Conservation (phyloP, 1,140 invertebrate genomes). For the Drusus annulatus region DNA sequence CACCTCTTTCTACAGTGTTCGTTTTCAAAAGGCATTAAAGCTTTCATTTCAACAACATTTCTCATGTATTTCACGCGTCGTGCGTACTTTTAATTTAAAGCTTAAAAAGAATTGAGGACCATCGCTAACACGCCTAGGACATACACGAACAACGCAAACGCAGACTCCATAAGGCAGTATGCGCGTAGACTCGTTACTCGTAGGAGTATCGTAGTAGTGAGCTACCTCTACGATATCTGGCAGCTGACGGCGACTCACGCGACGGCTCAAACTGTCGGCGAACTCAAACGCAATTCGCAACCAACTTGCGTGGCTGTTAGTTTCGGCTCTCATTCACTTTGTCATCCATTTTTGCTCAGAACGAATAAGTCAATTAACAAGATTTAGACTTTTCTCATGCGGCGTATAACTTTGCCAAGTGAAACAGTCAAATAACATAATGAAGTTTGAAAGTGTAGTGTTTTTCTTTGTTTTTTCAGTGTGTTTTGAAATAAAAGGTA, state of each 20-base stretch:
- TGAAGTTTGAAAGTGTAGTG: conserved; percentile 20
- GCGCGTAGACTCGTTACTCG: not conserved
- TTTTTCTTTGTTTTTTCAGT: not conserved
- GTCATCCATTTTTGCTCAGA: not conserved
- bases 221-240: not conserved
- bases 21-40: too few species aligned
- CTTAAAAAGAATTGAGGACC: too few species aligned
- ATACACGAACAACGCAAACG: conserved; percentile 5
- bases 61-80: too few species aligned
- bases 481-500: conserved; percentile 18
- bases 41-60: too few species aligned
- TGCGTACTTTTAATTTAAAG: too few species aligned
- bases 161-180: not conserved
- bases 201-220: too few species aligned
- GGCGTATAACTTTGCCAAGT: not conserved
- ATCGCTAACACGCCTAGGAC: not conserved
- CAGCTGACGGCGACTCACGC: not conserved
- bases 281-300: not conserved
- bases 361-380: not conserved
- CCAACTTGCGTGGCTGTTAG: not conserved
- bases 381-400: not conserved
- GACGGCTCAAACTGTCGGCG: not conserved
- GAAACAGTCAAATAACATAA: not conserved
- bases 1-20: too few species aligned
- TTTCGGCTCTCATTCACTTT: not conserved